These are phyloP conservation scores for Balanococcus diminutus DNA, from an alignment of 2,888 invertebrate genomes.

Conservation along the genomic window DNA sequence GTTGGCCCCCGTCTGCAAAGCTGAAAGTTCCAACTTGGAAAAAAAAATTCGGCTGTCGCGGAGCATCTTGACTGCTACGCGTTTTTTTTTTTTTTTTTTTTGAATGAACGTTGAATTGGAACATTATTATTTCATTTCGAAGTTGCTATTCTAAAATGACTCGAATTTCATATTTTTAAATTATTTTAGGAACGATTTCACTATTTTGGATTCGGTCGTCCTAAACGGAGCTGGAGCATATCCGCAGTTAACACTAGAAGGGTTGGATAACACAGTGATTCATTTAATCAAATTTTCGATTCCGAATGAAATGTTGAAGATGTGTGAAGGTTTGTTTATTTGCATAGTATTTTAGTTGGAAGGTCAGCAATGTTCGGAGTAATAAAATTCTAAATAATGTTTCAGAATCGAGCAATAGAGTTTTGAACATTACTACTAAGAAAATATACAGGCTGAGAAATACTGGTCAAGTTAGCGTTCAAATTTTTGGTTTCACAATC, in stretches of 20 bases:
- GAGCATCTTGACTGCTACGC: too few relatives aligned
- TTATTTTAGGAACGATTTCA: constrained; percentile 44
- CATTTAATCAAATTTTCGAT: constrained; percentile 43
- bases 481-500: constrained; percentile 72
- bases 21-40: too few relatives aligned
- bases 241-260: constrained; percentile 38
- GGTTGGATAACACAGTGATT: not conserved
- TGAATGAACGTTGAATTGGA: not conserved
- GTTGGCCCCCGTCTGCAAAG: too few relatives aligned
- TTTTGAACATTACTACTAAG: constrained; percentile 70
- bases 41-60: too few relatives aligned
- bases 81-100: not conserved
- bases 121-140: not conserved
- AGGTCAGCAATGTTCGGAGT: not conserved
- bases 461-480: constrained; percentile 87
- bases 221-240: constrained; percentile 48
- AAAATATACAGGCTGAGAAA: constrained; percentile 85
- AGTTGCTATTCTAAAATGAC: not conserved
- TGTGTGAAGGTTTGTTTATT: constrained; percentile 42
- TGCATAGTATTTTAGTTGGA: not conserved
- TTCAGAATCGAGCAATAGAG: constrained; percentile 55
- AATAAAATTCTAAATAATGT: constrained; percentile 26
- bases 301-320: constrained; percentile 40
- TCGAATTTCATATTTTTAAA: too few relatives aligned
- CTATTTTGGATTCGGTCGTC: constrained; percentile 31